Conservation (phyloP, 2,113 vertebrate species). For the Butorides virescens region DNA sequence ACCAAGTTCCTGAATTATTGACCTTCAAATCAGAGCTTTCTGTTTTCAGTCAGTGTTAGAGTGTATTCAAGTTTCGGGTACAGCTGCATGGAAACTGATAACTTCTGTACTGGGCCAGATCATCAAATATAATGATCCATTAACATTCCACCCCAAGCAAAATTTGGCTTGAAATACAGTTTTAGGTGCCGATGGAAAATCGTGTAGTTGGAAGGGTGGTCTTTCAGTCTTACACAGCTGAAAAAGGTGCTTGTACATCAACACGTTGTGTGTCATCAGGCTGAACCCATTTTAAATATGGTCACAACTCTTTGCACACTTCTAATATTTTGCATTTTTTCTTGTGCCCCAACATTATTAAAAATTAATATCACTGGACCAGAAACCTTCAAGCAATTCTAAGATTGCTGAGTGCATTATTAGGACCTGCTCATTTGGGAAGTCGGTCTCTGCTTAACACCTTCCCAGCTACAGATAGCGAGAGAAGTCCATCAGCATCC, state of each 20-base stretch:
- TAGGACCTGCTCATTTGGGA: background rate
- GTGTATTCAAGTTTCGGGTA: background rate
- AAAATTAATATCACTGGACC: background rate
- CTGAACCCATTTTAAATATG: background rate
- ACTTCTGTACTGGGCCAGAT: background rate
- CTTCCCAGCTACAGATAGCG: background rate
- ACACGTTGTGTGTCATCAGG: background rate
- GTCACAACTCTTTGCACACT: background rate
- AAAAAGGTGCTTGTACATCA: background rate
- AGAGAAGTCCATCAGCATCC: background rate
- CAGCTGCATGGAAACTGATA: background rate
- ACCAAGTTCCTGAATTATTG: background rate
- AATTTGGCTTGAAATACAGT: background rate
- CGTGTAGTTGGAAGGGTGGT: background rate
- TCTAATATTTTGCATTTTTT: background rate
- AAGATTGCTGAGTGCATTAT: background rate
- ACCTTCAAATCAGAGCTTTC: background rate
- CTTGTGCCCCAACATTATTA: background rate
- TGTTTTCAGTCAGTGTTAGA: background rate
- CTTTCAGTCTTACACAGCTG: background rate
- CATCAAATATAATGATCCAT: background rate
- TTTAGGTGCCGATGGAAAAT: background rate
- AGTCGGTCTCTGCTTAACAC: background rate
- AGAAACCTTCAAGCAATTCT: background rate
- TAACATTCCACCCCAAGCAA: background rate